Conservation (phyloP, 1,140 invertebrate species). For the Drosophila saltans region DNA sequence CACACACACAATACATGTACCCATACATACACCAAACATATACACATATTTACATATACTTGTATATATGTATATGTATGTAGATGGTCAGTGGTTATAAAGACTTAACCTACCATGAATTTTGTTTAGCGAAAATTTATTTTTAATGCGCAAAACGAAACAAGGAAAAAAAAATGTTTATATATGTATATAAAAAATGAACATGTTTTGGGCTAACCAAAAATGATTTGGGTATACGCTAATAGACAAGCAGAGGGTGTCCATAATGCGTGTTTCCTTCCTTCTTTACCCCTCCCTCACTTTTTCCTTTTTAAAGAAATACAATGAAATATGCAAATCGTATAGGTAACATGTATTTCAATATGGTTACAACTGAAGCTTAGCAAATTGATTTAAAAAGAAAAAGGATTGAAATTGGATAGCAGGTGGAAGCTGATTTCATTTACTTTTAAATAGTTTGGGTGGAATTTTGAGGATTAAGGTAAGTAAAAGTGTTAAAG, state of each 20-base stretch:
- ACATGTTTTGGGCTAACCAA: conserved; percentile 29
- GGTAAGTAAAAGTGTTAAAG: too few species aligned
- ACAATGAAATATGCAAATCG: neutral
- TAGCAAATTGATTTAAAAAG: neutral
- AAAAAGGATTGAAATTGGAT: neutral
- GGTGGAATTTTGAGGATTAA: neutral
- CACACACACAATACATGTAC: too few species aligned
- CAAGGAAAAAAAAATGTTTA: neutral
- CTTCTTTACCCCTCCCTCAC: neutral
- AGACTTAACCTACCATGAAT: conserved; percentile 33
- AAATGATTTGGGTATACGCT: conserved; percentile 54
- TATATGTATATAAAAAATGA: conserved; percentile 7
- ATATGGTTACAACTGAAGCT: neutral
- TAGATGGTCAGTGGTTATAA: conserved; percentile 15
- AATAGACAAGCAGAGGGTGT: conserved; percentile 21
- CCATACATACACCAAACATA: conserved; percentile 16
- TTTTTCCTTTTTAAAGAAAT: neutral
- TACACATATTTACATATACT: neutral
- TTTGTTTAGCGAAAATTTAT: conserved; percentile 57
- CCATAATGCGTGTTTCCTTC: neutral
- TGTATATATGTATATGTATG: conserved; percentile 14
- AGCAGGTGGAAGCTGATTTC: neutral
- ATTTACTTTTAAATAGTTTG: neutral
- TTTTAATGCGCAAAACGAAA: conserved; percentile 60
- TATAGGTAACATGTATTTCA: neutral